Evolutionary conservation across 1,140 invertebrate species (phyloP), one percentile per base, ranked within the genome.

Genomic region (Bombus pascuorum): DNA sequence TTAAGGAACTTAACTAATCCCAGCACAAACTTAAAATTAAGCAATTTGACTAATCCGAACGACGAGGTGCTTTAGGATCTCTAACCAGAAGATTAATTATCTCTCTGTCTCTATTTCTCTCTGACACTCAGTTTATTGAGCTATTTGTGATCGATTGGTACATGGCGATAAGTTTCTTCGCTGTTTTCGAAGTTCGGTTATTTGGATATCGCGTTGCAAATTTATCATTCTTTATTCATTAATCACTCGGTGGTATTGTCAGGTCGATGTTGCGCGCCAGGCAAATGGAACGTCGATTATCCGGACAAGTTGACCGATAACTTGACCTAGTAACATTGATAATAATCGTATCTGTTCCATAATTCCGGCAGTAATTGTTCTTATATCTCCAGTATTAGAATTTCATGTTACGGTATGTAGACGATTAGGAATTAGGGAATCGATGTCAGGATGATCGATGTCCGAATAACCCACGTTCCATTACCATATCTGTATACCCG

Each of bases 11-110:
- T n/a, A 0, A n/a, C 12, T 62, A n/a, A 62, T 62, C 25, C 22
- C 4, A n/a, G 28, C 12, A n/a, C 12, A 5, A 62, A n/a, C 28
- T 62, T 62, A 62, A n/a, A n/a, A 62, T 62, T 13, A 62, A 62
- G 28, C 28, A 62, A 62, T 28, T 62, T 62, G 28, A 62, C 28
- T n/a, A 62, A 62, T 62, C 28, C 5, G 59, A n/a, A 13, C 28
- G 47, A 22, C 18, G 47, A 18, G 18, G 18, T 8, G 47, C 28
- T 62, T 62, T 62, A 62, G 59, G 3, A n/a, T 62, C 28, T 62
- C 28, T 62, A 62, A 59, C 57, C 13, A 28, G 73, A 79, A 84
- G 66, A 84, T 84, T 84, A 71, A 62, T 84, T 44, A 66, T 34
- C 25, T 25, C 8, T 37, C 22, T 25, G 9, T 68, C 22, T 4